These are phyloP conservation scores for Danaus chrysippus DNA, from an alignment of 2,888 invertebrate species.

Conservation along the genomic window DNA sequence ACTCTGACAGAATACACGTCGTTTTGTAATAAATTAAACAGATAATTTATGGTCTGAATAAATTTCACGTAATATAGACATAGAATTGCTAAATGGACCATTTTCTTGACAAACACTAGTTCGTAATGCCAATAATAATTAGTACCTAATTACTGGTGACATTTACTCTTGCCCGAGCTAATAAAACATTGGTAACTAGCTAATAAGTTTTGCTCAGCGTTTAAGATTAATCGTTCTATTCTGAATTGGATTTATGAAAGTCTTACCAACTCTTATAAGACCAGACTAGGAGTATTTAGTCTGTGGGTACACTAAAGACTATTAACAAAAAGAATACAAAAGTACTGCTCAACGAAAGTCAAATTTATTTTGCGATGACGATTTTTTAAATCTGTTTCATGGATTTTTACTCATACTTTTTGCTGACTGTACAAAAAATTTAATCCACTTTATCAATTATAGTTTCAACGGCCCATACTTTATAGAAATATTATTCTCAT, in stretches of 20 bases:
- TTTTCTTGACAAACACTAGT: background rate
- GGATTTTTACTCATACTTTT: no score
- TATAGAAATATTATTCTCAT: no score
- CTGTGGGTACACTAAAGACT: background rate
- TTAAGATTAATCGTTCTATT: slow-evolving; percentile 62
- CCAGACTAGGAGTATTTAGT: background rate
- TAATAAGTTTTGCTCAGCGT: slow-evolving; percentile 21
- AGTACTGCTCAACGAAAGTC: background rate
- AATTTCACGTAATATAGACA: background rate
- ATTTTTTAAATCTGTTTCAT: no score
- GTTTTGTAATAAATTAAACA: no score
- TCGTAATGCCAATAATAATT: background rate
- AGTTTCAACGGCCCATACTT: no score
- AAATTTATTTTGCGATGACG: no score
- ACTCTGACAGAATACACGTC: no score
- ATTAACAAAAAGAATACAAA: background rate
- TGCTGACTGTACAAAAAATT: no score
- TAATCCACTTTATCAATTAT: no score
- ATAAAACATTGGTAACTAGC: slow-evolving; percentile 22
- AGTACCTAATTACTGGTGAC: slow-evolving; percentile 19
- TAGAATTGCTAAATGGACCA: background rate
- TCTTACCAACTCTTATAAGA: slow-evolving; percentile 41
- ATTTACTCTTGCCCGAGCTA: slow-evolving; percentile 13
- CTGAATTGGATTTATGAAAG: slow-evolving; percentile 60
- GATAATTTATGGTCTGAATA: background rate